Evolutionary conservation across 2,888 invertebrate genomes (phyloP).

Genomic region (Volucella inanis): DNA sequence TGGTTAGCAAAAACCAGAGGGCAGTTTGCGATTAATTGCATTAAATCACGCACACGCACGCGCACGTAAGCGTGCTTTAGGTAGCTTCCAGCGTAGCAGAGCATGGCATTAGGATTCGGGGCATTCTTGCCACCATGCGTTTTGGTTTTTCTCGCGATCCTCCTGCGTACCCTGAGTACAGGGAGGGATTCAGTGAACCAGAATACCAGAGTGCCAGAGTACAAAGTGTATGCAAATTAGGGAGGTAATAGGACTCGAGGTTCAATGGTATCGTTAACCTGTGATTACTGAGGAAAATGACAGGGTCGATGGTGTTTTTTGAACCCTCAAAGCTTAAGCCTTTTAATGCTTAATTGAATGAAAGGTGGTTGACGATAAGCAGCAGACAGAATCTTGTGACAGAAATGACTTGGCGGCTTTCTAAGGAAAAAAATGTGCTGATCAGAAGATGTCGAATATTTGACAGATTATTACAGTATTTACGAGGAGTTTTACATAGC

Average conservation of each 20-base stretch:
- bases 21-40: conserved; percentile 61
- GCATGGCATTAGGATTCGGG: conserved; percentile 68
- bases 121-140: conserved; percentile 66
- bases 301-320: conserved; percentile 46
- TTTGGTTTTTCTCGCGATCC: conserved; percentile 11
- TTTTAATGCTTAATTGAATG: neutral
- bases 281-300: conserved; percentile 64
- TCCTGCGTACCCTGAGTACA: neutral
- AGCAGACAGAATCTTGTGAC: neutral
- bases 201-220: too few relatives aligned
- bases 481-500: too few relatives aligned
- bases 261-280: conserved; percentile 59
- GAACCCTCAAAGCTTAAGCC: conserved; percentile 36
- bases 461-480: too few relatives aligned
- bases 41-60: conserved; percentile 73
- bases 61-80: conserved; percentile 70
- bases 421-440: too few relatives aligned
- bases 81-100: conserved; percentile 61
- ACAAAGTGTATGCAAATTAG: conserved; percentile 65
- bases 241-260: conserved; percentile 66
- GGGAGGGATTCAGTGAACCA: too few relatives aligned
- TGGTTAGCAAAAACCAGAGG: conserved; percentile 3
- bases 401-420: too few relatives aligned
- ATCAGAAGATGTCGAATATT: too few relatives aligned
- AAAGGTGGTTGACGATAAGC: neutral